A percentile compares a stretch with the other conserved stretches of the same genome.
Evolutionary conservation across 2,888 invertebrate species (phyloP).

Genomic region (Erannis defoliaria): DNA sequence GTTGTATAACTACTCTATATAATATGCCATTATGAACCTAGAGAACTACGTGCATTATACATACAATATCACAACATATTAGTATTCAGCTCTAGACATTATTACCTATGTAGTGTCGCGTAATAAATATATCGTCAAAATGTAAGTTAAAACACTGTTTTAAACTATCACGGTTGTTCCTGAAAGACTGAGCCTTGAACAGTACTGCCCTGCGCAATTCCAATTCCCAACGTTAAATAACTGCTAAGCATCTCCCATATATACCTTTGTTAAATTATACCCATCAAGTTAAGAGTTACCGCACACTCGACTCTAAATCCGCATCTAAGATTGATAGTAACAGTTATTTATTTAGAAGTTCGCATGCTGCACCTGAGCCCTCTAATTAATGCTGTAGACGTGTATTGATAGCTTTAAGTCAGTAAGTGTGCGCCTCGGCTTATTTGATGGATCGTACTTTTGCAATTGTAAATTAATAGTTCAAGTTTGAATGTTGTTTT

Average conservation of each 20-base stretch:
- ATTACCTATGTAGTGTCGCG: too few relatives aligned
- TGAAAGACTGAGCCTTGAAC: too few relatives aligned
- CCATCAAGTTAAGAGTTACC: constrained; percentile 17
- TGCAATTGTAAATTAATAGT: constrained; percentile 29
- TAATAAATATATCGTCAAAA: too few relatives aligned
- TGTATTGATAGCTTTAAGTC: constrained; percentile 49
- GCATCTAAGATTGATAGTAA: constrained; percentile 38
- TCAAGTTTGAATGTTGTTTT: constrained; percentile 19
- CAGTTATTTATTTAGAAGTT: constrained; percentile 41
- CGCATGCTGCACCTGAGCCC: constrained; percentile 45
- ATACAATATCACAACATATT: not conserved
- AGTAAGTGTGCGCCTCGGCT: constrained; percentile 19
- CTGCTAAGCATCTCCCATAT: not conserved
- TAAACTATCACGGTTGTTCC: too few relatives aligned
- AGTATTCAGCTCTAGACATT: not conserved
- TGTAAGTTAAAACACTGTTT: too few relatives aligned
- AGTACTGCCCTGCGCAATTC: not conserved
- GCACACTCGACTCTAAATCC: constrained; percentile 22
- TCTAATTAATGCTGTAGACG: constrained; percentile 52
- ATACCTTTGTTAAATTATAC: constrained; percentile 3
- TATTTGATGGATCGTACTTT: constrained; percentile 31
- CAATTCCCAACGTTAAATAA: not conserved
- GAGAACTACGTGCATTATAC: not conserved
- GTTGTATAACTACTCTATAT: not conserved
- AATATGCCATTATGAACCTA: not conserved